Base-by-base conservation (phyloP, 2,888 invertebrate species). In the Lasioglossum zephyrum region DNA sequence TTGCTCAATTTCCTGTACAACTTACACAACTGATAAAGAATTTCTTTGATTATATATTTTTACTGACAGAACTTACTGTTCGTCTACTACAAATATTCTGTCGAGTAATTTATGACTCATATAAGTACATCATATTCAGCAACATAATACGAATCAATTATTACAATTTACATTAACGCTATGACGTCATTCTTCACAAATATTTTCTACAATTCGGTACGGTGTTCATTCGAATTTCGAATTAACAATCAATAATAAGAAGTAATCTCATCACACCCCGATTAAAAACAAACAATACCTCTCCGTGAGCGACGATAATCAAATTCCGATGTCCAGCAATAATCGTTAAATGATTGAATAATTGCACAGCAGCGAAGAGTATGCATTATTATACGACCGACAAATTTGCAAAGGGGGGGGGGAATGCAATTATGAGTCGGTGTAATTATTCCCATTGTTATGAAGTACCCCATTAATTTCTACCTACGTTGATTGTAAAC, bases 271-370 rank as follows among this genome's bases (percentile, higher is more conserved):
- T n/a, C n/a, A 4, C 11, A 11, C 1, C 9, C 3, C n/a, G n/a
- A 57, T 57, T 57, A n/a, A 57, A 57, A 57, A n/a, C n/a, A n/a
- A 11, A n/a, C 57, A n/a, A 57, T n/a, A 11, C 1, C 11, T n/a
- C 57, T 3, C 57, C n/a, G 53, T 9, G n/a, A 57, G 53, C 53
- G n/a, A n/a, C 57, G 57, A 11, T n/a, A n/a, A n/a, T 57, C 57
- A 57, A n/a, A 57, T 57, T 9, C 57, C n/a, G 57, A 57, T 4
- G 4, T 57, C 4, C 57, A 11, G n/a, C 11, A n/a, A 57, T 57
- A 57, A 57, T n/a, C n/a, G 57, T 57, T 57, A 57, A 57, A 57
- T n/a, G 57, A 57, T n/a, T 57, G 11, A 57, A 57, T 57, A 57
- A n/a, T 57, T 57, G 22, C 57, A 11, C n/a, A 57, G 11, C n/a